phyloP scores from a whole-genome alignment of 2,888 invertebrate genomes.

The Troides aeacus region DNA sequence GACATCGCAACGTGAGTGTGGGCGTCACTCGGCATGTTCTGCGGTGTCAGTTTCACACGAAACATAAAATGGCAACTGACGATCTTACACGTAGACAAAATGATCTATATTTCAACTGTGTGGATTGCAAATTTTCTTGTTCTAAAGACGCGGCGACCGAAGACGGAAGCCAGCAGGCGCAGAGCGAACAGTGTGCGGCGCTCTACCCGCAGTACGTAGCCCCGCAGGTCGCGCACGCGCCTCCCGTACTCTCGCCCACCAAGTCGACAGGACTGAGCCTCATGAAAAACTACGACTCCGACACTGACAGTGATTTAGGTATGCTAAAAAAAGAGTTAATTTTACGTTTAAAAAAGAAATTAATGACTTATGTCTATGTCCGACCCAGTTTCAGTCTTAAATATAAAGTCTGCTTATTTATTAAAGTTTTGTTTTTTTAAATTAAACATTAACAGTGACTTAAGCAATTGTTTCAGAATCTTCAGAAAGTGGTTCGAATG shows the following conservation, averaged over 20 bases:
- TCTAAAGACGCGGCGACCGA: too few species aligned
- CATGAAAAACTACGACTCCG: slow-evolving; percentile 81
- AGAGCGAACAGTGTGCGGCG: slow-evolving; percentile 49
- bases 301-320: slow-evolving; percentile 73
- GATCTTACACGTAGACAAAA: too few species aligned
- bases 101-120: too few species aligned
- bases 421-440: too few species aligned
- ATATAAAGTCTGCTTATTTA: too few species aligned
- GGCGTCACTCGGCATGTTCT: background rate
- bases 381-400: too few species aligned
- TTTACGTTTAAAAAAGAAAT: background rate
- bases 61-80: too few species aligned
- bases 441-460: too few species aligned
- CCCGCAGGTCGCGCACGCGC: slow-evolving; percentile 34
- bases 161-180: background rate
- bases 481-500: slow-evolving; percentile 59
- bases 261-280: slow-evolving; percentile 72
- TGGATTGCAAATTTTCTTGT: too few species aligned
- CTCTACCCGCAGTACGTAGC: slow-evolving; percentile 50
- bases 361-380: background rate
- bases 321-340: background rate
- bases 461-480: slow-evolving; percentile 46
- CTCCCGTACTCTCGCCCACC: slow-evolving; percentile 35
- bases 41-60: background rate
- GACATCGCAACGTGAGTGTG: background rate